A percentile compares a stretch with the other conserved stretches of the same genome.
Evolutionary conservation across 2,797 vertebrate species (phyloP).

Genomic region (Pogoniulus pusillus): DNA sequence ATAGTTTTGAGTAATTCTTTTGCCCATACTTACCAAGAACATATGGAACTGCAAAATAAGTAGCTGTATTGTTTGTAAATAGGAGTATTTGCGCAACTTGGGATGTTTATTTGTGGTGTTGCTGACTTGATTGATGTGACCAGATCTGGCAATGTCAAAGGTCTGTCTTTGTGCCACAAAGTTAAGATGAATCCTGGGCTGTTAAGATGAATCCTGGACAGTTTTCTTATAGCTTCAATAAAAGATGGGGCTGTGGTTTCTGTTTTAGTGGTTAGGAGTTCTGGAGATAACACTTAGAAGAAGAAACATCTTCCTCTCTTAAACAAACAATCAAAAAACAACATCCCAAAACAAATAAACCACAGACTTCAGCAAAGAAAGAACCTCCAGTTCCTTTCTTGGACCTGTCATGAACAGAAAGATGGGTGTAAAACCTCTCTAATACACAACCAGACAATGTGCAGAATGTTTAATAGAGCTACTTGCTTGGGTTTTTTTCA

Average conservation of each 20-base stretch:
- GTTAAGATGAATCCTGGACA: neutral
- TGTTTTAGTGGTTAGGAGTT: neutral
- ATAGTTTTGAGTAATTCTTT: neutral
- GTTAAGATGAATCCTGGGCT: neutral
- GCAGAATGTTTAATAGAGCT: neutral
- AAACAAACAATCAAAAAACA: neutral
- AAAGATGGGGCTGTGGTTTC: neutral
- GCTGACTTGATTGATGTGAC: neutral
- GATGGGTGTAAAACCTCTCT: neutral
- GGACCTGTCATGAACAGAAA: neutral
- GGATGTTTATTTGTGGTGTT: neutral
- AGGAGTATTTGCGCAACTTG: neutral
- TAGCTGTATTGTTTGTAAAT: neutral
- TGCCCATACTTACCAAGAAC: neutral
- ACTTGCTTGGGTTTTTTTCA: neutral
- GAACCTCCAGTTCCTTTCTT: neutral
- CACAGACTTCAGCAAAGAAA: neutral
- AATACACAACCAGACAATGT: neutral
- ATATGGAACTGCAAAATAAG: neutral
- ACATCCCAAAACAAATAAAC: neutral
- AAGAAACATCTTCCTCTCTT: neutral
- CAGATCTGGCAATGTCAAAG: neutral
- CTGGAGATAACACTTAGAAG: neutral
- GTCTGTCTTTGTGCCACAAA: neutral
- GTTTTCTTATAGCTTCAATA: neutral